Evolutionary conservation across 1,140 invertebrate species (phyloP).

Genomic region (Calliphora vicina): DNA sequence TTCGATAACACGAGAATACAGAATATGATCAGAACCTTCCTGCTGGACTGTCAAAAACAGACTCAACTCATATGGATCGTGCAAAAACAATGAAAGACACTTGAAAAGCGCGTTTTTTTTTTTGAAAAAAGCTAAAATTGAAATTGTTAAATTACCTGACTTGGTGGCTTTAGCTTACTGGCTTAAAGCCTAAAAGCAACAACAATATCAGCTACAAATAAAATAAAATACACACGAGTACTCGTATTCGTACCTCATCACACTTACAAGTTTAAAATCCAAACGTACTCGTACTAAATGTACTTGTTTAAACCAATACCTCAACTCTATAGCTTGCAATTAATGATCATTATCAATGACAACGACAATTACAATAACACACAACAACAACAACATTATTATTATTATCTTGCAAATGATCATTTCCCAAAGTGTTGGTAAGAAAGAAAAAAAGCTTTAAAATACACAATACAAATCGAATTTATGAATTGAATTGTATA

Average conservation of each 20-base stretch:
- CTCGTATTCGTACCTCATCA: background rate
- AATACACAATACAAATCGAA: too few relatives aligned
- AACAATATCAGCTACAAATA: background rate
- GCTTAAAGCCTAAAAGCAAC: background rate
- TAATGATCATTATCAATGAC: background rate
- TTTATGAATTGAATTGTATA: too few relatives aligned
- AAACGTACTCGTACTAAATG: background rate
- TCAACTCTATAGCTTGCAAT: background rate
- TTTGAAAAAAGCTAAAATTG: background rate
- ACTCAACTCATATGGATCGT: constrained; percentile 27
- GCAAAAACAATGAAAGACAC: constrained; percentile 26
- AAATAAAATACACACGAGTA: background rate
- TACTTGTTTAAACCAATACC: background rate
- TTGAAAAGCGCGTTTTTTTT: background rate
- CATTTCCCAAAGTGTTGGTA: too few relatives aligned
- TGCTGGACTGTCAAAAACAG: constrained; percentile 26
- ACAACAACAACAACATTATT: background rate
- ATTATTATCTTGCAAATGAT: background rate
- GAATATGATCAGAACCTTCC: constrained; percentile 21
- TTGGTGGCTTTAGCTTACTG: background rate
- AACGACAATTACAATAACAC: too few relatives aligned
- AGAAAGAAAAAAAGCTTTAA: too few relatives aligned
- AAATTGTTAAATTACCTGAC: background rate
- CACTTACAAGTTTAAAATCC: background rate
- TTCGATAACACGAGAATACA: background rate